These are phyloP conservation scores for Hydrocynus forskahlii DNA, from an alignment of 2,797 vertebrate species.

Conservation along the genomic window DNA sequence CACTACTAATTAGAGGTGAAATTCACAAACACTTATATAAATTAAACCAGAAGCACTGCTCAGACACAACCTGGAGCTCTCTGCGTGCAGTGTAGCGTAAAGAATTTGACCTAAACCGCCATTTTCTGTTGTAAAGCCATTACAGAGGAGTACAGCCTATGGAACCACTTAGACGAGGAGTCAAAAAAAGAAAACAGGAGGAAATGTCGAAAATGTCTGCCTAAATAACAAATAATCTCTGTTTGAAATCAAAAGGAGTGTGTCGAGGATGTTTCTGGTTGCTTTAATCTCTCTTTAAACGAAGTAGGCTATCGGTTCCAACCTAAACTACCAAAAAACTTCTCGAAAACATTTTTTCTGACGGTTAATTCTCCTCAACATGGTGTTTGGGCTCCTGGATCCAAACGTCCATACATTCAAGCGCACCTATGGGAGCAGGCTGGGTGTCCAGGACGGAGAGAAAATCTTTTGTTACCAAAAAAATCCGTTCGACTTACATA, in stretches of 20 bases:
- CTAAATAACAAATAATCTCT: neutral
- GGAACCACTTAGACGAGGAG: neutral
- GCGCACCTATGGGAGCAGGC: slow-evolving; percentile 55
- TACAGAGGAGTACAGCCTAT: neutral
- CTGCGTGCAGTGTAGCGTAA: neutral
- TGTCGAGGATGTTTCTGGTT: neutral
- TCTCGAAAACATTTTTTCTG: slow-evolving; percentile 17
- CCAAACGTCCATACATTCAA: slow-evolving; percentile 62
- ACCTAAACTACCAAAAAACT: neutral
- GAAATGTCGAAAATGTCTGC: neutral
- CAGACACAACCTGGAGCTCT: neutral
- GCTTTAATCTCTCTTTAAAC: neutral
- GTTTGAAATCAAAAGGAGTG: neutral
- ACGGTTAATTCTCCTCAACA: slow-evolving; percentile 67
- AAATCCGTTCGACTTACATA: slow-evolving; percentile 37
- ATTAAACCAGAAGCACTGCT: neutral
- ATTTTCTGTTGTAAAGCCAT: slow-evolving; percentile 74
- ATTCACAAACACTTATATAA: neutral
- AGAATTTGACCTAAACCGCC: slow-evolving; percentile 66
- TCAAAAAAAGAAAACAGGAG: slow-evolving; percentile 1
- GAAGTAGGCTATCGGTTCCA: neutral
- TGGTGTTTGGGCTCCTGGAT: slow-evolving; percentile 68
- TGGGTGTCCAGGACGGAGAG: neutral
- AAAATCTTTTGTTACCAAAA: slow-evolving; percentile 43
- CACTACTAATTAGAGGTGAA: neutral